Evolutionary conservation across 2,797 vertebrate genomes (phyloP), one percentile per base, ranked within the genome.

Genomic region (Oreonectes daqikongensis): DNA sequence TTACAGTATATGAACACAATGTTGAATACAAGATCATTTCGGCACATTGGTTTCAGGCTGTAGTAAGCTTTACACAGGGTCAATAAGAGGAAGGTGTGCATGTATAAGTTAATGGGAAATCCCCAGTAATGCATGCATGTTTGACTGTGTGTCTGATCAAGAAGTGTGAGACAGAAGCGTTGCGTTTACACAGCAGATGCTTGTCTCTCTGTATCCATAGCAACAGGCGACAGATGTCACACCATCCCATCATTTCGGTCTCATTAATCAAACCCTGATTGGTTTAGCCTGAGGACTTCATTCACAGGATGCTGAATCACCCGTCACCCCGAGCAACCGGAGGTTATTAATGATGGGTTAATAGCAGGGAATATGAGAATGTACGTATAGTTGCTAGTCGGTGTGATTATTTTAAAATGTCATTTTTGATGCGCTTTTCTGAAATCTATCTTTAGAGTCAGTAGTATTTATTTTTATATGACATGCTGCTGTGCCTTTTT

Each of bases 151-250:
- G 11, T 35, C 48, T 26, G 61, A 79, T 44, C 28, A 22, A 63
- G 65, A 48, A 66, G 61, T 69, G 72, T 40, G 44, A 79, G 48
- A 40, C 63, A 24, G 18, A 57, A 61, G 72, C 24, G 30, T 38
- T 42, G 66, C 66, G 40, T 75, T 69, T 17, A 24, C 77, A 82
- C 69, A 69, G 40, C 69, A 79, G 69, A 79, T 77, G 69, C 69
- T 73, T 7, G 0, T 69, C 17, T 18, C 61, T 40, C 9, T 77
- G 71, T 70, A 66, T 66, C 74, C 65, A 69, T 77, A 48, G 78
- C 63, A 82, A 79, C 65, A 52, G 50, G 73, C 48, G 75, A 68
- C 70, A 63, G 72, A 74, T 79, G 71, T 69, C 71, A 46, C 44
- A 63, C 18, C 72, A 53, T 60, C 55, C 44, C 66, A 57, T 63